Evolutionary conservation across 2,797 vertebrate species (phyloP).

Genomic region (Otus scops): DNA sequence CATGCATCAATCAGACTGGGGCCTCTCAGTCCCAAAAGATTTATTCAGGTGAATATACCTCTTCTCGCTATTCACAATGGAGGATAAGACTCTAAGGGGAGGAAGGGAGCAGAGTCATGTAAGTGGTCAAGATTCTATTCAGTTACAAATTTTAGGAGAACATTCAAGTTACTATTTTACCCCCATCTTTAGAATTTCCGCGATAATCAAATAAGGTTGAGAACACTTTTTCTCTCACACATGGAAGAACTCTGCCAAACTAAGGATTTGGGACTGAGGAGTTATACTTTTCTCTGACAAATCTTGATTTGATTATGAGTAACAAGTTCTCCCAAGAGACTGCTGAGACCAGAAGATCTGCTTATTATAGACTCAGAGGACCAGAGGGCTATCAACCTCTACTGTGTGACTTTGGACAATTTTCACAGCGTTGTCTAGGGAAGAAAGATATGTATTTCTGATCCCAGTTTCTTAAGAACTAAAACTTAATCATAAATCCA

Average conservation of each 20-base stretch:
- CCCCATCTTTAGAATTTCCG: background rate
- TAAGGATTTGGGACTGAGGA: background rate
- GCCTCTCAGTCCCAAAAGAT: background rate
- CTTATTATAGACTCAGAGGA: background rate
- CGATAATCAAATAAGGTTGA: background rate
- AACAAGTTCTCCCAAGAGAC: background rate
- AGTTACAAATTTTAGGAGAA: background rate
- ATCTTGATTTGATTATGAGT: background rate
- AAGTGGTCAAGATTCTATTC: background rate
- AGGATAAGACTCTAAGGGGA: background rate
- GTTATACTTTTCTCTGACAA: background rate
- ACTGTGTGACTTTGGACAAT: background rate
- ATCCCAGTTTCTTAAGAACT: background rate
- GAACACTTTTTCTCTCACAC: background rate
- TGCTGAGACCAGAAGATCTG: background rate
- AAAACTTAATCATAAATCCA: background rate
- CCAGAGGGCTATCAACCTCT: background rate
- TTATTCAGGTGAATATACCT: background rate
- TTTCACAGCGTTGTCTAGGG: background rate
- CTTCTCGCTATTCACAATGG: background rate
- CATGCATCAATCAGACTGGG: background rate
- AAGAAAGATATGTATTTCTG: background rate
- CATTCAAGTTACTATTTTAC: background rate
- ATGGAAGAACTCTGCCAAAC: background rate
- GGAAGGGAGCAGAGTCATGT: background rate